phyloP scores from a whole-genome alignment of 1,140 invertebrate species.

The Coelopa frigida region DNA sequence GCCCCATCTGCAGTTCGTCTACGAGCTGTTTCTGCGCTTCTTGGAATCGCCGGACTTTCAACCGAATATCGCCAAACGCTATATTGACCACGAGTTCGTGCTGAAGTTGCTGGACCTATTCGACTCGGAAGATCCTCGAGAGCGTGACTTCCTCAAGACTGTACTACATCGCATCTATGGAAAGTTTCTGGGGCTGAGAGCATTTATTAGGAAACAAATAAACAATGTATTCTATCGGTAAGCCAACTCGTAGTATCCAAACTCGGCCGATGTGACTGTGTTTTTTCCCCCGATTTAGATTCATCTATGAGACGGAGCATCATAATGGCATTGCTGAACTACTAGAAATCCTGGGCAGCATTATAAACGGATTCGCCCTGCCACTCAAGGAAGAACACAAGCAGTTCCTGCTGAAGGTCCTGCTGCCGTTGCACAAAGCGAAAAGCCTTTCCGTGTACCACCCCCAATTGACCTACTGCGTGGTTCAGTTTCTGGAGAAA shows the following conservation, averaged over 20 bases:
- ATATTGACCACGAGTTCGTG: slow-evolving; percentile 96
- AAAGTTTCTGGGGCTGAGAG: slow-evolving; percentile 91
- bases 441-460: slow-evolving; percentile 95
- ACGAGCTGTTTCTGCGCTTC: slow-evolving; percentile 84
- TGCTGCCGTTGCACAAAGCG: slow-evolving; percentile 91
- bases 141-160: slow-evolving; percentile 96
- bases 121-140: slow-evolving; percentile 95
- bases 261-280: not conserved
- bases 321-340: slow-evolving; percentile 98
- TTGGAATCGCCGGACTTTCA: slow-evolving; percentile 94
- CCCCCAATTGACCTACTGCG: slow-evolving; percentile 94
- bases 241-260: slow-evolving; percentile 14
- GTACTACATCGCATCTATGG: slow-evolving; percentile 97
- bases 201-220: slow-evolving; percentile 97
- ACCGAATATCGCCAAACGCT: slow-evolving; percentile 85
- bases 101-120: slow-evolving; percentile 91
- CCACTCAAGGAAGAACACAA: slow-evolving; percentile 94
- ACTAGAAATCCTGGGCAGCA: slow-evolving; percentile 96
- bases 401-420: slow-evolving; percentile 75
- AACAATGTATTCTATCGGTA: slow-evolving; percentile 97
- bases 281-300: slow-evolving; percentile 51
- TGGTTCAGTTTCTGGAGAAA: slow-evolving; percentile 96
- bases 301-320: slow-evolving; percentile 99
- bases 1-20: slow-evolving; percentile 95
- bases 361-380: slow-evolving; percentile 94